Evolutionary conservation across 2,888 invertebrate species (phyloP).

Genomic region (Luperina testacea): DNA sequence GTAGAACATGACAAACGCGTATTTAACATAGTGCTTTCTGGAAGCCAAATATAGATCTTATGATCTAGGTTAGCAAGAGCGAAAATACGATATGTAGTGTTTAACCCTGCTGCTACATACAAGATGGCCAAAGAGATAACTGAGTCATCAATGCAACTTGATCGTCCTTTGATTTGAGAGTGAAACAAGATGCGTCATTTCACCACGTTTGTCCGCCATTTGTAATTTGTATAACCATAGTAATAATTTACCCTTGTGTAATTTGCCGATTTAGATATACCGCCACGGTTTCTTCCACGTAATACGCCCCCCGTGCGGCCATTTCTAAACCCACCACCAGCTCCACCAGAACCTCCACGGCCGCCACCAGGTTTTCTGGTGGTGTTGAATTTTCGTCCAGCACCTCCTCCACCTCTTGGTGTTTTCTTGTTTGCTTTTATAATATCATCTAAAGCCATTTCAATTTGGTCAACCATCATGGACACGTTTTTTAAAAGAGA

Average conservation of each 20-base stretch:
- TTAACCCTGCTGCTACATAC: slow-evolving; percentile 51
- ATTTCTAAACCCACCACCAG: slow-evolving; percentile 86
- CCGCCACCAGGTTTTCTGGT: slow-evolving; percentile 84
- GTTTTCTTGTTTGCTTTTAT: slow-evolving; percentile 96
- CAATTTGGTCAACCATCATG: slow-evolving; percentile 97
- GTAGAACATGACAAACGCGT: slow-evolving; percentile 46
- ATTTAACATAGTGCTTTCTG: slow-evolving; percentile 37
- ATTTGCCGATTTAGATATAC: slow-evolving; percentile 91
- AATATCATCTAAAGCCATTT: slow-evolving; percentile 99
- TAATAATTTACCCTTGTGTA: slow-evolving; percentile 92
- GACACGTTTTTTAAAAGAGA: neutral
- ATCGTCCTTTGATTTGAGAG: slow-evolving; percentile 42
- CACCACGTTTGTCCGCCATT: slow-evolving; percentile 86
- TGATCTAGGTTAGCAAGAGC: slow-evolving; percentile 46
- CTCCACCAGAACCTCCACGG: slow-evolving; percentile 67
- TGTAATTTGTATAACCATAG: slow-evolving; percentile 83
- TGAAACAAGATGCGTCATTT: slow-evolving; percentile 79
- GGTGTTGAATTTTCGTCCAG: slow-evolving; percentile 86
- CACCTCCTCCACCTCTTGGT: slow-evolving; percentile 90
- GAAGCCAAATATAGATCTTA: slow-evolving; percentile 57
- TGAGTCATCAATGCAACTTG: slow-evolving; percentile 50
- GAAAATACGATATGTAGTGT: slow-evolving; percentile 51
- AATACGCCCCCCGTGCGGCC: slow-evolving; percentile 90
- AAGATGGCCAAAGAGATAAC: slow-evolving; percentile 61
- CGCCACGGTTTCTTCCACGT: slow-evolving; percentile 93